phyloP scores from a whole-genome alignment of 2,797 vertebrate species.

The Premnoplex brunnescens region DNA sequence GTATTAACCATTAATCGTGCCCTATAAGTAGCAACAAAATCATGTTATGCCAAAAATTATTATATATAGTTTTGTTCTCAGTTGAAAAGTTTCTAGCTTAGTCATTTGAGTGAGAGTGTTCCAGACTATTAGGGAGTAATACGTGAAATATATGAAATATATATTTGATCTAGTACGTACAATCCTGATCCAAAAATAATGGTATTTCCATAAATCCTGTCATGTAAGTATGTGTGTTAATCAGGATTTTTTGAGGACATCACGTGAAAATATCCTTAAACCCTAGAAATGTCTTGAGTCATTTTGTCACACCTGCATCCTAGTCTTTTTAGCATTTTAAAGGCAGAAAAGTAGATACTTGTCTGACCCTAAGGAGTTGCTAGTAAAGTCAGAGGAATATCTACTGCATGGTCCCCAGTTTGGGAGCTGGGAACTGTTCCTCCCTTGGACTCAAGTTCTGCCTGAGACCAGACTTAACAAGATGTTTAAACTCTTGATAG shows the following conservation, averaged over 20 bases:
- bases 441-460: background rate
- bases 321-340: background rate
- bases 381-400: rapidly evolving
- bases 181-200: background rate
- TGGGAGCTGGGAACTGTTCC: background rate
- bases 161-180: background rate
- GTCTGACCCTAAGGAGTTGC: background rate
- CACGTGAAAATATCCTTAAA: background rate
- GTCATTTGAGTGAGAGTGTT: background rate
- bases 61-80: background rate
- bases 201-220: background rate
- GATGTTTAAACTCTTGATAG: background rate
- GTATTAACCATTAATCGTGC: constrained; percentile 32
- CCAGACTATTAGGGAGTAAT: background rate
- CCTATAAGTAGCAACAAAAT: constrained; percentile 33
- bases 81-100: constrained; percentile 4
- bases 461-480: background rate
- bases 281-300: background rate
- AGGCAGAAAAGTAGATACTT: background rate
- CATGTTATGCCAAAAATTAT: background rate
- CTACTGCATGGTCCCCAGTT: background rate
- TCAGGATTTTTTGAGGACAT: background rate
- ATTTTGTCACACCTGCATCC: background rate
- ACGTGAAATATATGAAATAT: background rate
- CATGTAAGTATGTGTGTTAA: background rate